Evolutionary conservation across 2,113 vertebrate species (phyloP), one percentile per base, ranked within the genome.

Genomic region (Bubalus kerabau): DNA sequence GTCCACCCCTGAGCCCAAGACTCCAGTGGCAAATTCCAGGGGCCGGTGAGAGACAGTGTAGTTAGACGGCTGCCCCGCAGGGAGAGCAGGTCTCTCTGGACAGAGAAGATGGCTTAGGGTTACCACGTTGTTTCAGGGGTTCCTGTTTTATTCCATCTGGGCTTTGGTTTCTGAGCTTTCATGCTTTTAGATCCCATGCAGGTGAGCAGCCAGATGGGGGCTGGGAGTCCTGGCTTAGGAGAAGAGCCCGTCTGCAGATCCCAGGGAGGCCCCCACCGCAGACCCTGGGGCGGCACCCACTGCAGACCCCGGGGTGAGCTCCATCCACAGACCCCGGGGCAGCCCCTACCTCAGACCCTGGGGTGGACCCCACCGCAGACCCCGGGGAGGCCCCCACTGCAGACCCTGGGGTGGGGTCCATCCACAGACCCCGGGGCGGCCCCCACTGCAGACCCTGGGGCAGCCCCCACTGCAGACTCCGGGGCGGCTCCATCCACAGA

Each of bases 41-140:
- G 5, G 1, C 19, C 3, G 0, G 0, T 1, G 15, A 64, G n/a
- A 12, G 1, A 2, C 0, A 2, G 28, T 4, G 16, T 10, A 13
- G 9, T 8, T 2, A 15, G 1, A 23, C 3, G 1, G 40, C n/a
- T 3, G 0, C 7, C 21, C 30, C 16, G 0, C 24, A 6, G 54
- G 24, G 32, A 28, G 14, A 5, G 17, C 0, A 12, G 0, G 0
- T 12, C 36, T 64, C 24, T 54, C 59, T 4, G 9, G 28, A 76
- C 36, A 11, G 43, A 32, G 40, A 43, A 78, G 24, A 7, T 0
- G 10, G 3, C 10, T 28, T 24, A 2, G 16, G 2, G 6, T 26
- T 14, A 8, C 9, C 12, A 0, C 1, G 1, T 17, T 2, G 87
- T 52, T 36, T 52, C 32, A 10, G 26, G 24, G 11, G 23, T 16